These are phyloP conservation scores for Maniola jurtina DNA, from an alignment of 1,140 invertebrate species.

Conservation along the genomic window DNA sequence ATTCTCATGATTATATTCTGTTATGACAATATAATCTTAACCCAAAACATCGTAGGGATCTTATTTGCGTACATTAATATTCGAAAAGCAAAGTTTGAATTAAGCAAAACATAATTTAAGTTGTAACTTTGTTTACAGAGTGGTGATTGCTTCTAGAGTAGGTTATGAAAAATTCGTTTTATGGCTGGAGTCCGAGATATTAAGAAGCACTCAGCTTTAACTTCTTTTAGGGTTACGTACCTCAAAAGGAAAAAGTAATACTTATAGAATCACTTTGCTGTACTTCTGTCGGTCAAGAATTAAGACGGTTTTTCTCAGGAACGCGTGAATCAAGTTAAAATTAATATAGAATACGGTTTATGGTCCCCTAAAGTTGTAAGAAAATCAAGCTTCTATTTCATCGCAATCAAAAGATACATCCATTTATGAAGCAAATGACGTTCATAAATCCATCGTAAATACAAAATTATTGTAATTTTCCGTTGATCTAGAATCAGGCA, in stretches of 20 bases:
- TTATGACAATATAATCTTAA: slow-evolving; percentile 6
- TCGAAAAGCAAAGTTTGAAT: slow-evolving; percentile 4
- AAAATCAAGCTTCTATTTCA: too few species aligned
- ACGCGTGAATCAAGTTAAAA: too few species aligned
- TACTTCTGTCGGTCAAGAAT: too few species aligned
- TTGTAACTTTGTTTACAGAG: slow-evolving; percentile 14
- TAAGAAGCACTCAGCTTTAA: neutral
- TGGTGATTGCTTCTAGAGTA: slow-evolving; percentile 10
- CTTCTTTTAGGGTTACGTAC: neutral
- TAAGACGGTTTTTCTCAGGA: too few species aligned
- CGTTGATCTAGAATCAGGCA: too few species aligned
- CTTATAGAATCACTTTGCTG: neutral
- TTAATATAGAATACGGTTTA: too few species aligned
- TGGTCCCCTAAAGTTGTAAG: too few species aligned
- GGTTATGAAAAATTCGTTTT: slow-evolving; percentile 15
- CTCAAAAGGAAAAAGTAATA: neutral
- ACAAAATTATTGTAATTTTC: too few species aligned
- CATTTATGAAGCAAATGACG: too few species aligned
- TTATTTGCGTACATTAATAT: slow-evolving; percentile 11
- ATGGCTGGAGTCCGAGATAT: neutral
- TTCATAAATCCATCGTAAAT: too few species aligned
- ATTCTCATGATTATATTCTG: neutral
- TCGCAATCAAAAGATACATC: too few species aligned
- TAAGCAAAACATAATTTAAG: slow-evolving; percentile 15
- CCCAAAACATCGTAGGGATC: neutral